A percentile compares a stretch with the other conserved stretches of the same genome.
phyloP scores from a whole-genome alignment of 2,113 vertebrate species.

The Silurus asotus region DNA sequence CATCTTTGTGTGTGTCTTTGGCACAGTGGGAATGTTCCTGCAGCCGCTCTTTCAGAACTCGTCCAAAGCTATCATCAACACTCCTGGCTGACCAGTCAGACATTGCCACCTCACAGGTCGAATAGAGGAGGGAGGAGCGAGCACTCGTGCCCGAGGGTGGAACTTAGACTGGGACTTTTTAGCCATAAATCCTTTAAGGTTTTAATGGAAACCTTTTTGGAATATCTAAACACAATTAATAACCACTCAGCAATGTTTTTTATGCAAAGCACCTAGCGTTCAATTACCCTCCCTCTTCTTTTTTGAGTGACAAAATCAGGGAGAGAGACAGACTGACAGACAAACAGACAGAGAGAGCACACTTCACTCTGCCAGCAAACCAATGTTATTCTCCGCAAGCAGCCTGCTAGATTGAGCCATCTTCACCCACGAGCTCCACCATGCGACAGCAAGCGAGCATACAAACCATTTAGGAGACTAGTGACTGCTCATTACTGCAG shows the following conservation, averaged over 20 bases:
- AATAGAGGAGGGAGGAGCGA: constrained; percentile 49
- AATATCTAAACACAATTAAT: constrained; percentile 59
- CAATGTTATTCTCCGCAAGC: constrained; percentile 43
- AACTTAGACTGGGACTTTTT: constrained; percentile 51
- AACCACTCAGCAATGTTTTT: constrained; percentile 15
- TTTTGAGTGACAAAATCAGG: constrained; percentile 40
- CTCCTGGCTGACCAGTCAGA: constrained; percentile 67
- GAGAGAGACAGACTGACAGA: constrained; percentile 46
- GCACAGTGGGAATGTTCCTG: constrained; percentile 93
- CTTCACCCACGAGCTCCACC: constrained; percentile 50
- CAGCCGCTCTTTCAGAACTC: constrained; percentile 97
- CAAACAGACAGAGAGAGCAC: constrained; percentile 53
- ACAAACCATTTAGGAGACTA: constrained; percentile 37
- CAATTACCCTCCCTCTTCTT: constrained; percentile 50
- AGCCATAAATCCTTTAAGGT: constrained; percentile 62
- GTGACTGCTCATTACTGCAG: constrained; percentile 44
- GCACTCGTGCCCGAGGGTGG: constrained; percentile 15
- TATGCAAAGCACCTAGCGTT: constrained; percentile 10
- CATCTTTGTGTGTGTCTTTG: constrained; percentile 91
- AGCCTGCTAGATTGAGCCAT: constrained; percentile 51
- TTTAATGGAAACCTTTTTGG: constrained; percentile 63
- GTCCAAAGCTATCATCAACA: constrained; percentile 79
- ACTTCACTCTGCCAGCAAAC: constrained; percentile 54
- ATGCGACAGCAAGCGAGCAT: constrained; percentile 43
- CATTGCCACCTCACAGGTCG: constrained; percentile 43